Base-by-base conservation (phyloP, 1,140 invertebrate genomes). In the Brachionus asplanchnoidis region DNA sequence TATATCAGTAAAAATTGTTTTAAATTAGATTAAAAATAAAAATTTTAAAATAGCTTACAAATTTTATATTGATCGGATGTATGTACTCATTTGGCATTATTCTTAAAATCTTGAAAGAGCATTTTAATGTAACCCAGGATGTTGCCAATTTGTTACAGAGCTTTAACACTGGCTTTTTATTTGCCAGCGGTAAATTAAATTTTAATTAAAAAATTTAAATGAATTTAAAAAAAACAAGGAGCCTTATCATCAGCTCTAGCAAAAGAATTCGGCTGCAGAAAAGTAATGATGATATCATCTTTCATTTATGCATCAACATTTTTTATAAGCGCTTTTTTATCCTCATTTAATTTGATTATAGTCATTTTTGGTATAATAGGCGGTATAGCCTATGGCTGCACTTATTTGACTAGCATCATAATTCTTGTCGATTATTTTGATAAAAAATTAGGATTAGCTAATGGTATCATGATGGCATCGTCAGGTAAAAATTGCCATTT, bases 381-480 rank as follows among this genome's bases (percentile, higher is more conserved):
- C 92, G 94, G 94, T 94, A 50, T 84, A 4, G 36, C 23, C 12
- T 84, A 73, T 65, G 84, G 84, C 11, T 75, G 60, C 23, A 65
- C 26, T 26, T 84, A 75, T 66, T 50, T 84, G 32, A 53, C 68
- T 0, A 95, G 95, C 6, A 94, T 97, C 40, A 93, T 97, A 86
- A 94, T 94, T 4, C 93, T 95, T 1, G 94, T 95, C 7, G 95
- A 95, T 90, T 97, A 97, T 91, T 97, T 97, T 89, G 95, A 96
- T 89, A 94, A 93, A 89, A 95, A 94, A 92, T 90, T 95, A 79
- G 95, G 95, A 1, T 90, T 97, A 78, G 95, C 96, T 0, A 97
- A 95, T 0, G 95, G 95, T n/a, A 93, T 97, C 50, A 94, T 95
- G 1, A 85, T 88, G 4, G 88, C 87, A 82, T 89, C 89, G 5